Base-by-base conservation (phyloP, 1,140 invertebrate species). In the Apis florea region DNA sequence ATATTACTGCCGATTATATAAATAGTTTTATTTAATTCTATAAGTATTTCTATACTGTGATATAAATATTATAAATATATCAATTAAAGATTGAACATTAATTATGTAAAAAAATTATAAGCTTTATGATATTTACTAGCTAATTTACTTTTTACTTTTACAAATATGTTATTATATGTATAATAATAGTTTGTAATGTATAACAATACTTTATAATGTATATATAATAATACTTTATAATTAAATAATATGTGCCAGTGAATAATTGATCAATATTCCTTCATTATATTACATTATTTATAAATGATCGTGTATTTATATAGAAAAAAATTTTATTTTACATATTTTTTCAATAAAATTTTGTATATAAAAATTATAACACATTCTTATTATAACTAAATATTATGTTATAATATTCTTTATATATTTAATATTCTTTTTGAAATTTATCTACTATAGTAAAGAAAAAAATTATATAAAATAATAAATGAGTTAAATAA, bases 21-120 rank as follows among this genome's bases (percentile, higher is more conserved):
- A 21, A 1, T 66, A 66, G 11, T 47, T 66, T 47, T 70, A 70
- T 71, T 40, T 68, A 53, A 15, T 53, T 53, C 5, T 26, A 31
- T 58, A 10, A 12, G 26, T 66, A 66, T 31, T 40, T 40, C n/a
- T 59, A 51, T 2, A 2, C 75, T 78, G 75, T 78, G 75, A 78
- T 78, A 69, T 49, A 17, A 47, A 21, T 56, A 24, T 15, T 67
- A 19, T 67, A 67, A 40, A 24, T 4, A 21, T 74, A 31, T 11
- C 1, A 13, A 11, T 47, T 67, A 67, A 67, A 26, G 8, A 67
- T n/a, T 9, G 19, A 47, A 67, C 11, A n/a, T 67, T 47, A n/a
- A 21, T 40, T 67, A 5, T 15, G 8, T 13, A 31, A 40, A 67
- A 61, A 26, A 12, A 61, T 24, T 26, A 15, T 40, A 40, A 40